These are phyloP conservation scores for Brenthis hecate DNA, from an alignment of 2,888 invertebrate genomes.

Conservation along the genomic window DNA sequence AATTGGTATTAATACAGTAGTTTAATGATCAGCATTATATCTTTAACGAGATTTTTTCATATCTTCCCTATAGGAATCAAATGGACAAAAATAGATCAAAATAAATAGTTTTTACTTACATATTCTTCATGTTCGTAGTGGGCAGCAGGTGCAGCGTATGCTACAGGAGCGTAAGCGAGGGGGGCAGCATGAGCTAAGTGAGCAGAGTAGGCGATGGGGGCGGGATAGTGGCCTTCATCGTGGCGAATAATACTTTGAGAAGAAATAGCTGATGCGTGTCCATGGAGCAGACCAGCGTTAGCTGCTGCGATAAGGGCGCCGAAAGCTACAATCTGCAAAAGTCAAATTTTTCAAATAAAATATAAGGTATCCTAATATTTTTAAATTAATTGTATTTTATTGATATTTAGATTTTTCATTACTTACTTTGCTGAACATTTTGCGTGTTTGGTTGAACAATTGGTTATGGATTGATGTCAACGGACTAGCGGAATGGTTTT, in stretches of 20 bases:
- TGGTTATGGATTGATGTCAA: slow-evolving; percentile 63
- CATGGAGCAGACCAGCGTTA: slow-evolving; percentile 62
- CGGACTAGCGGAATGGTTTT: slow-evolving; percentile 60
- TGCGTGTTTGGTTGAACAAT: slow-evolving; percentile 58
- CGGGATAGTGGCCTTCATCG: slow-evolving; percentile 52
- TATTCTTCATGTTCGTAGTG: slow-evolving; percentile 51
- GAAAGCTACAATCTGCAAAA: slow-evolving; percentile 49
- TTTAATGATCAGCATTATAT: no score
- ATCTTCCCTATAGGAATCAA: neutral
- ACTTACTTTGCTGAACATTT: slow-evolving; percentile 71
- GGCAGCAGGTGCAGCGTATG: slow-evolving; percentile 47
- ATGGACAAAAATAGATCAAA: no score
- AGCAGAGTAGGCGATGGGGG: slow-evolving; percentile 42
- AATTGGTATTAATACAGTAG: no score
- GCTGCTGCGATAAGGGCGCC: slow-evolving; percentile 56
- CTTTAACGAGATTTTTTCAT: no score
- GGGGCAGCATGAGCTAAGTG: slow-evolving; percentile 49
- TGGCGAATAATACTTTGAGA: slow-evolving; percentile 58
- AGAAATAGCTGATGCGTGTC: slow-evolving; percentile 53
- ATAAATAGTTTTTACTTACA: slow-evolving; percentile 38
- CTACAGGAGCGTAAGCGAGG: slow-evolving; percentile 28
- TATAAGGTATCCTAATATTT: neutral
- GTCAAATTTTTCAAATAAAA: neutral
- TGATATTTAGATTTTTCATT: neutral
- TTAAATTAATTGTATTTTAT: neutral